These are phyloP conservation scores for Morbakka virulenta DNA, from an alignment of 30 jellyfish, hydroid and myxozoan species.

Conservation along the genomic window DNA sequence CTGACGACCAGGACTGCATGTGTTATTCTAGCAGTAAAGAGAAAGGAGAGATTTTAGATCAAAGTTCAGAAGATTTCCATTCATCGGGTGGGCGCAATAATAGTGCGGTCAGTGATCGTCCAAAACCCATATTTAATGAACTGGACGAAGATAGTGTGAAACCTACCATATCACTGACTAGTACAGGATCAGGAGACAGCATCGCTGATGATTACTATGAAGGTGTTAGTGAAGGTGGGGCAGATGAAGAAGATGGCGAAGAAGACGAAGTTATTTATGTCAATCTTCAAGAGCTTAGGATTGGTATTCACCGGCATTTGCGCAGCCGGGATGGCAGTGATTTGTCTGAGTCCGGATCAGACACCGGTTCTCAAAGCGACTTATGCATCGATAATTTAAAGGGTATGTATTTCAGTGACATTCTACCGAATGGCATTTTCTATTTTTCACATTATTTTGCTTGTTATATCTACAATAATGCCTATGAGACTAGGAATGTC, in stretches of 20 bases:
- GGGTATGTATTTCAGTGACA: too few relatives aligned
- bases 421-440: too few relatives aligned
- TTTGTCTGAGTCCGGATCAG: background rate
- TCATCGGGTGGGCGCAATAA: background rate
- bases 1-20: background rate
- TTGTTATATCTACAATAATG: too few relatives aligned
- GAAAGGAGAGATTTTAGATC: background rate
- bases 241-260: constrained; percentile 10
- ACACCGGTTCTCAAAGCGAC: background rate
- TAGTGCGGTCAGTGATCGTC: background rate
- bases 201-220: background rate
- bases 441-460: too few relatives aligned
- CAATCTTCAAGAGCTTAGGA: constrained; percentile 42
- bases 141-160: background rate
- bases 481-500: too few relatives aligned
- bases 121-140: background rate
- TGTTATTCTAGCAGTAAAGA: background rate
- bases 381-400: background rate
- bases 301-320: background rate
- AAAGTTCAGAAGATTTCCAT: background rate
- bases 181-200: background rate
- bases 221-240: background rate
- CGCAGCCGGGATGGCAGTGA: background rate
- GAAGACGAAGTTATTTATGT: constrained; percentile 72
- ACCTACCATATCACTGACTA: background rate